Conservation (phyloP, 2,888 invertebrate species). For the Ptilodon capucinus region DNA sequence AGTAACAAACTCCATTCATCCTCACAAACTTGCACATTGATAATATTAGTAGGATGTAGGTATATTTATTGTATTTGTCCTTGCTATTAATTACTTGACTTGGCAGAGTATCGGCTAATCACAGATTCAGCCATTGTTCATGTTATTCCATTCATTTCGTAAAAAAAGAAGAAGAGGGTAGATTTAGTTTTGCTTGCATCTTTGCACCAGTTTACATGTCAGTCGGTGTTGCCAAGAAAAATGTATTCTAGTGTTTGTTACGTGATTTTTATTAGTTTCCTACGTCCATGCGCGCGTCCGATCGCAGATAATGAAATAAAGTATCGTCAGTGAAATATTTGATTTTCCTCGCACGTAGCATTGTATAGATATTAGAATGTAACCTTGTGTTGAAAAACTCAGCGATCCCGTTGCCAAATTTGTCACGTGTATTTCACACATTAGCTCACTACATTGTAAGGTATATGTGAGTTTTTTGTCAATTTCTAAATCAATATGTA, state of each 20-base stretch:
- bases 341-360: neutral
- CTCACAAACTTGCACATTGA: no score
- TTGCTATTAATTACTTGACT: no score
- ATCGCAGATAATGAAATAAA: conserved; percentile 12
- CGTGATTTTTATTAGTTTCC: conserved; percentile 10
- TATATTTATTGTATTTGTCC: no score
- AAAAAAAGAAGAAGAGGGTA: no score
- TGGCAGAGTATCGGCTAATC: no score
- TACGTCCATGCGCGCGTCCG: conserved; percentile 13
- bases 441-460: neutral
- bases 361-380: neutral
- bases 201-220: conserved; percentile 15
- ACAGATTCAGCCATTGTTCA: no score
- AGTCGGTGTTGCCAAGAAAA: conserved; percentile 26
- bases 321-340: conserved; percentile 8
- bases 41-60: no score
- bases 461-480: neutral
- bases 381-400: neutral
- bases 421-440: neutral
- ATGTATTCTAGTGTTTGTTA: conserved; percentile 25
- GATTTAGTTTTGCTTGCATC: conserved; percentile 4
- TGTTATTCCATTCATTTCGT: no score
- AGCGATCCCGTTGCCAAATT: neutral
- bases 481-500: neutral
- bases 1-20: no score